Conservation (phyloP, 1,140 invertebrate species). For the Grapholita molesta region DNA sequence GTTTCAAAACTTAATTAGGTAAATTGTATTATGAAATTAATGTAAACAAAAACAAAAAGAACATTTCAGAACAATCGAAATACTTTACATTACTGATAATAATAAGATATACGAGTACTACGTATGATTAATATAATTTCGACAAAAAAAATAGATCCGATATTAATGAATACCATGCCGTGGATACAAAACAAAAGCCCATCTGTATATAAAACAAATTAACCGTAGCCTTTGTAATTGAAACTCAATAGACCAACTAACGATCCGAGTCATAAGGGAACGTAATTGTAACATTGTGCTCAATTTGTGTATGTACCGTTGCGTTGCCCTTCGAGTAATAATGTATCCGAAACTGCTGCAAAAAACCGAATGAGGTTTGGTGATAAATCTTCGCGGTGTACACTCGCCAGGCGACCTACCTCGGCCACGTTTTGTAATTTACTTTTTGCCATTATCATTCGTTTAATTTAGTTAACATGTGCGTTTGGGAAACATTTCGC, state of each 20-base stretch:
- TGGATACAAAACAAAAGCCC: not conserved
- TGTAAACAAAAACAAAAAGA: no score
- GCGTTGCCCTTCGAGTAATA: not conserved
- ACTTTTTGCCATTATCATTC: conserved; percentile 9
- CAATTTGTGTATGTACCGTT: not conserved
- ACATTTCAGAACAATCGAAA: no score
- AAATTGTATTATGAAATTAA: no score
- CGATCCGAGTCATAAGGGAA: not conserved
- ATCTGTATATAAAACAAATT: not conserved
- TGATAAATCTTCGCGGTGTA: conserved; percentile 2
- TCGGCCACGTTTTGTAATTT: conserved; percentile 4
- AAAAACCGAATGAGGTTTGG: not conserved
- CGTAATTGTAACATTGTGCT: conserved; percentile 9
- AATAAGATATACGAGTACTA: no score
- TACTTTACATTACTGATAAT: no score
- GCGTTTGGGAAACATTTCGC: not conserved
- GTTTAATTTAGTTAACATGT: not conserved
- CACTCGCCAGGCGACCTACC: not conserved
- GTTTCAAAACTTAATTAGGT: no score
- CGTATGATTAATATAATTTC: no score
- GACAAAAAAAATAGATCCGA: no score
- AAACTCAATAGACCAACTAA: conserved; percentile 11
- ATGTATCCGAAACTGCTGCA: not conserved
- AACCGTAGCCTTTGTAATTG: not conserved
- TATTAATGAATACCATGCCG: not conserved